A percentile compares a stretch with the other conserved stretches of the same genome.
Conservation (phyloP, 1,140 invertebrate genomes). For the Cotesia chilonis region DNA sequence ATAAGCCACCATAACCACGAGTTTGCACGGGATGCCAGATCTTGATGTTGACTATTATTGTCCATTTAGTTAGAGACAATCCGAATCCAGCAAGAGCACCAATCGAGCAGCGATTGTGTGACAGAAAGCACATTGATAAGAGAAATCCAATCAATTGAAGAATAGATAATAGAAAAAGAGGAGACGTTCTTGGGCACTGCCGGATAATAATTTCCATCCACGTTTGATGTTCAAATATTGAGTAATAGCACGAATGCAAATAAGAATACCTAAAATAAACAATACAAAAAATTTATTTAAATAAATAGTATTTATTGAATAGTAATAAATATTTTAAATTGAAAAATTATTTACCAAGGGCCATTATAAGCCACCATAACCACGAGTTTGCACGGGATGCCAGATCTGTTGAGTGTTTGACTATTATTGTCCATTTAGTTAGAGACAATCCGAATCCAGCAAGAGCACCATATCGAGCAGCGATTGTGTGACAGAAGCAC, state of each 20-base stretch:
- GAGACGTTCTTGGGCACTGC: conserved; percentile 83
- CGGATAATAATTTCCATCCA: conserved; percentile 86
- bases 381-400: conserved; percentile 86
- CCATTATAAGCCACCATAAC: conserved; percentile 91
- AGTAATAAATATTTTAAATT: conserved; percentile 17
- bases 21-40: conserved; percentile 84
- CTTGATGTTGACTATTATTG: conserved; percentile 92
- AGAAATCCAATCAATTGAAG: conserved; percentile 96
- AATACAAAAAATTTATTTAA: conserved; percentile 1
- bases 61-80: conserved; percentile 92
- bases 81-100: conserved; percentile 93
- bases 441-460: conserved; percentile 91
- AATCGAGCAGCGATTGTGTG: conserved; percentile 91
- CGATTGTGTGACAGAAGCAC: conserved; percentile 93
- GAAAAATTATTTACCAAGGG: conserved; percentile 73
- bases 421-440: conserved; percentile 94
- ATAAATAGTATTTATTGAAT: conserved; percentile 9
- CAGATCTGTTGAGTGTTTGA: conserved; percentile 87
- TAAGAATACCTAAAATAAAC: conserved; percentile 74
- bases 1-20: conserved; percentile 91
- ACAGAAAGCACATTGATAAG: conserved; percentile 89
- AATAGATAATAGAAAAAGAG: conserved; percentile 89
- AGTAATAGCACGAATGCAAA: conserved; percentile 86
- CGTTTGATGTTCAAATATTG: conserved; percentile 91
- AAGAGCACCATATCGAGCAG: conserved; percentile 89